phyloP scores from a whole-genome alignment of 2,113 vertebrate genomes.

The Hylia prasina region DNA sequence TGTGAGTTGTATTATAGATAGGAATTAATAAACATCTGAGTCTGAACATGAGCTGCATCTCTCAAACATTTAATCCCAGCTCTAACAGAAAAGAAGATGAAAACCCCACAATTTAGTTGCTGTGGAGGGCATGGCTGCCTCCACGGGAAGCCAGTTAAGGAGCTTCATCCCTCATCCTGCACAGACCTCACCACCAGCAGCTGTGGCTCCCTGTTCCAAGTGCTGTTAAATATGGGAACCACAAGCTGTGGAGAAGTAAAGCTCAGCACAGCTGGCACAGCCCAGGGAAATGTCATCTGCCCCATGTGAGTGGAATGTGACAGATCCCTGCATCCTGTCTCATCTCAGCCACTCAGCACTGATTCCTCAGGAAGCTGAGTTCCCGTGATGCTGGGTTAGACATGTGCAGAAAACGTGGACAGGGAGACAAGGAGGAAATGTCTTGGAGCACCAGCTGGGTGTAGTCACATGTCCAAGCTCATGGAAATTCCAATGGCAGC shows the following conservation, averaged over 20 bases:
- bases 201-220: not conserved
- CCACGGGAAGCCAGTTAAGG: slow-evolving; percentile 3
- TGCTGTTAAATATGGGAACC: not conserved
- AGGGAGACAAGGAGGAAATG: not conserved
- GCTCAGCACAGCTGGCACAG: not conserved
- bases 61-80: not conserved
- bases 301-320: not conserved
- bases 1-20: not conserved
- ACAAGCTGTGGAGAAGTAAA: slow-evolving; percentile 2
- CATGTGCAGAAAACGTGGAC: not conserved
- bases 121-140: not conserved
- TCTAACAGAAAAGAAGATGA: not conserved
- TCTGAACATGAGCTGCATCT: not conserved
- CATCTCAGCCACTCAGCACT: not conserved
- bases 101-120: not conserved
- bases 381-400: not conserved
- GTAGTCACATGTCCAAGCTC: not conserved
- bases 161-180: not conserved
- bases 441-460: not conserved
- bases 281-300: not conserved
- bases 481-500: not conserved
- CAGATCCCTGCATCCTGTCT: not conserved
- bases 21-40: not conserved
- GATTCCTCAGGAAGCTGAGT: not conserved
- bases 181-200: not conserved